These are phyloP conservation scores for Ophioninae sp. DNA, from an alignment of 2,888 invertebrate genomes.

Conservation along the genomic window DNA sequence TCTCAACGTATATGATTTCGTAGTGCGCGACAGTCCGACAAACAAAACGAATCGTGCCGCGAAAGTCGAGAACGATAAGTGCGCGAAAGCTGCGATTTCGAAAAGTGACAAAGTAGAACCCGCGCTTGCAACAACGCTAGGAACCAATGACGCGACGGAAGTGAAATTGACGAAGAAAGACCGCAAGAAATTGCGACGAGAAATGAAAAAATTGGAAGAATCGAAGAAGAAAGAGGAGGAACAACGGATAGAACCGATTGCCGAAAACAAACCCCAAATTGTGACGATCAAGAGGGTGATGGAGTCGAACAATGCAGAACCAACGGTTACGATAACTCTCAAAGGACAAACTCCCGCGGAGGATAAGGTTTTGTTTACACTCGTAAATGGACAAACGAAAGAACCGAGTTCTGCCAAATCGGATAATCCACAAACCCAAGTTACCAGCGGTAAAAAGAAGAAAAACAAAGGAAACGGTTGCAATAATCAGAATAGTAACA, in stretches of 20 bases:
- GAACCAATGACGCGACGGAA: constrained; percentile 67
- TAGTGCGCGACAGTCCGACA: constrained; percentile 32
- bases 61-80: constrained; percentile 41
- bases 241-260: constrained; percentile 66
- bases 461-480: constrained; percentile 72
- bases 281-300: constrained; percentile 89
- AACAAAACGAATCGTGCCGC: constrained; percentile 24
- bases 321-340: constrained; percentile 89
- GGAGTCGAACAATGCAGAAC: constrained; percentile 85
- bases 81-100: constrained; percentile 29
- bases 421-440: constrained; percentile 71
- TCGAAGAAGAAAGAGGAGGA: constrained; percentile 74
- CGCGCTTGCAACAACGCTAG: constrained; percentile 32
- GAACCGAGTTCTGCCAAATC: constrained; percentile 69
- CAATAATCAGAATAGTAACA: constrained; percentile 65
- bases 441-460: constrained; percentile 73
- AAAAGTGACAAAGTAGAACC: constrained; percentile 64
- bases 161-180: constrained; percentile 79
- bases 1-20: constrained; percentile 54
- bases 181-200: constrained; percentile 76
- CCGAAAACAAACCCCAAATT: constrained; percentile 76
- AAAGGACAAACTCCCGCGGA: constrained; percentile 89
- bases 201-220: constrained; percentile 78
- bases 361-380: constrained; percentile 88
- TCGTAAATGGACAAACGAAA: constrained; percentile 84